These are phyloP conservation scores for Lycaon pictus DNA, from an alignment of 2,113 vertebrate species.

Conservation along the genomic window DNA sequence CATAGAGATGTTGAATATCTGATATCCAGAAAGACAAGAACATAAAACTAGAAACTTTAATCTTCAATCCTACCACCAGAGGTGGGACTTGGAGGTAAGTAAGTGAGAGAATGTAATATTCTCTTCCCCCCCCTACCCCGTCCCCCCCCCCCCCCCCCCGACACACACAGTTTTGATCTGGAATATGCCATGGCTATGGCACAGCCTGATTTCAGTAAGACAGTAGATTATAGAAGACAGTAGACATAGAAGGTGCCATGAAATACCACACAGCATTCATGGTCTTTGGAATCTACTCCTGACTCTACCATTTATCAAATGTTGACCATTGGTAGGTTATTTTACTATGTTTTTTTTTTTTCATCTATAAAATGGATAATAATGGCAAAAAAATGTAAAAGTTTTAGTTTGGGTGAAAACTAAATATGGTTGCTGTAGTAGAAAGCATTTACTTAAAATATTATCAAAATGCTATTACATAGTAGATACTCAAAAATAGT, in stretches of 20 bases:
- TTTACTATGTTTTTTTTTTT: neutral
- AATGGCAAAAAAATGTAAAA: neutral
- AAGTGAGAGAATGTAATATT: neutral
- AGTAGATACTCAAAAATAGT: neutral
- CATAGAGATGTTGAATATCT: neutral
- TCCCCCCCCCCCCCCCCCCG: fast-evolving
- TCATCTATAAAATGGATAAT: neutral
- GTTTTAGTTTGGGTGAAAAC: slow-evolving; percentile 1
- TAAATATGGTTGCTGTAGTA: neutral
- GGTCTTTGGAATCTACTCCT: neutral
- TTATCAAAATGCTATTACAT: neutral
- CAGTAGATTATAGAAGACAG: neutral
- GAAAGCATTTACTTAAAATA: neutral
- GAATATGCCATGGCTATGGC: neutral
- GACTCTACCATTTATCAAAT: neutral
- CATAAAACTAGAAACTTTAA: neutral
- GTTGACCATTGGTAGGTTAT: neutral
- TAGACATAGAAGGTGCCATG: neutral
- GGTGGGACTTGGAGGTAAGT: neutral
- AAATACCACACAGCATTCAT: neutral
- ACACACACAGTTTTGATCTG: neutral
- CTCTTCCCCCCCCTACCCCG: neutral
- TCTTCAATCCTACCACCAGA: neutral
- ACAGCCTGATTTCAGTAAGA: neutral
- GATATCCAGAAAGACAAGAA: neutral